Conservation (phyloP, 2,797 vertebrate genomes). For the Tokudaia muenninki region DNA sequence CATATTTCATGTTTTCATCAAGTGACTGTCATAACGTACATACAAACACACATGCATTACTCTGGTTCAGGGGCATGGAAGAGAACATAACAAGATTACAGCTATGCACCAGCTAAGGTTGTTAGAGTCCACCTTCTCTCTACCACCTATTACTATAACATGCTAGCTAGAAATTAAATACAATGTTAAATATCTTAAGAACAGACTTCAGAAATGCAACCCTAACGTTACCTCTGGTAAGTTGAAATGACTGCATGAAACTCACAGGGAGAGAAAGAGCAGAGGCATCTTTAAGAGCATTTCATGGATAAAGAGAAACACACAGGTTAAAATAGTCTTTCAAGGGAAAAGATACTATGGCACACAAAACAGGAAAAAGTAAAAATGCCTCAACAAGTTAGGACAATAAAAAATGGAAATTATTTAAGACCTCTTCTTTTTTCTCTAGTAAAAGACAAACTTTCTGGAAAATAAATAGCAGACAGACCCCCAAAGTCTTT, state of each 20-base stretch:
- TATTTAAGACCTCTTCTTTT: not conserved
- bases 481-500: not conserved
- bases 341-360: not conserved
- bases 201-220: conserved; percentile 58
- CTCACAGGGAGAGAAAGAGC: not conserved
- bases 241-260: not conserved
- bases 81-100: not conserved
- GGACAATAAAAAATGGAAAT: not conserved
- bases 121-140: not conserved
- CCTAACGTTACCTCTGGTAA: not conserved
- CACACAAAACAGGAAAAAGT: conserved; percentile 24
- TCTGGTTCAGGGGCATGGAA: not conserved
- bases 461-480: not conserved
- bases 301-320: conserved; percentile 6
- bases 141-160: not conserved
- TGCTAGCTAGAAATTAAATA: not conserved
- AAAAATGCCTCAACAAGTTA: not conserved
- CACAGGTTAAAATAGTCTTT: conserved; percentile 34
- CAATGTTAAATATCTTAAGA: conserved; percentile 41
- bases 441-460: not conserved
- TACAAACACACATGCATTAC: not conserved
- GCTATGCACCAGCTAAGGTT: not conserved
- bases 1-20: not conserved
- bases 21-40: too few species aligned
- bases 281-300: not conserved